These are phyloP conservation scores for Chionis minor DNA, from an alignment of 2,113 vertebrate genomes.

Conservation along the genomic window DNA sequence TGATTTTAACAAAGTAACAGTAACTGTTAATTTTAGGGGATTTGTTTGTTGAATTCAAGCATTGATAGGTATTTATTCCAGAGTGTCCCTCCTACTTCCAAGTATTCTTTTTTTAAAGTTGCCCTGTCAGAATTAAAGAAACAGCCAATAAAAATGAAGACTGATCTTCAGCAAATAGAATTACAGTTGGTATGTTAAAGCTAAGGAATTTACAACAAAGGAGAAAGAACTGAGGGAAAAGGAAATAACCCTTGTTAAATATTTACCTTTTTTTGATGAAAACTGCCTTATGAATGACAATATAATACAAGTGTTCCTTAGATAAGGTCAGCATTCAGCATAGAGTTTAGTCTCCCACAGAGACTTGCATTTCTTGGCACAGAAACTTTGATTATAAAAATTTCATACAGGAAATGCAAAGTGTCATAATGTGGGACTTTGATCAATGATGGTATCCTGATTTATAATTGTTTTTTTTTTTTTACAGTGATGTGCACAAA, in stretches of 20 bases:
- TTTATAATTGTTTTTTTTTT: constrained; percentile 37
- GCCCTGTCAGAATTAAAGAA: background rate
- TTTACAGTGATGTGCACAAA: constrained; percentile 53
- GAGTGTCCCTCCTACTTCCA: background rate
- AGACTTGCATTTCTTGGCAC: constrained; percentile 12
- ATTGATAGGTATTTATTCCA: background rate
- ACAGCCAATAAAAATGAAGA: background rate
- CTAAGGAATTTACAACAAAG: background rate
- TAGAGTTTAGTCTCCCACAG: background rate
- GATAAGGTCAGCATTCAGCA: background rate
- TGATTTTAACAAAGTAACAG: background rate
- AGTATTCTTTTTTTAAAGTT: background rate
- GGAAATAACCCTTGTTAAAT: background rate
- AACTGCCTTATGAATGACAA: constrained; percentile 2
- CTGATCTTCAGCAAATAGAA: background rate
- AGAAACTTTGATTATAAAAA: constrained; percentile 40
- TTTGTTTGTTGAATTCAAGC: background rate
- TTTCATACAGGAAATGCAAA: constrained; percentile 50
- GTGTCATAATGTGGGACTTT: background rate
- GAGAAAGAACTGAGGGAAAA: background rate
- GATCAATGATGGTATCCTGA: constrained; percentile 38
- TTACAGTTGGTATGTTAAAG: background rate
- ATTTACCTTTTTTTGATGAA: background rate
- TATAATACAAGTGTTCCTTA: background rate
- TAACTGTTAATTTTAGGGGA: background rate